A percentile compares a stretch with the other conserved stretches of the same genome.
Evolutionary conservation across 2,888 invertebrate genomes (phyloP).

Genomic region (Lasioglossum vierecki): DNA sequence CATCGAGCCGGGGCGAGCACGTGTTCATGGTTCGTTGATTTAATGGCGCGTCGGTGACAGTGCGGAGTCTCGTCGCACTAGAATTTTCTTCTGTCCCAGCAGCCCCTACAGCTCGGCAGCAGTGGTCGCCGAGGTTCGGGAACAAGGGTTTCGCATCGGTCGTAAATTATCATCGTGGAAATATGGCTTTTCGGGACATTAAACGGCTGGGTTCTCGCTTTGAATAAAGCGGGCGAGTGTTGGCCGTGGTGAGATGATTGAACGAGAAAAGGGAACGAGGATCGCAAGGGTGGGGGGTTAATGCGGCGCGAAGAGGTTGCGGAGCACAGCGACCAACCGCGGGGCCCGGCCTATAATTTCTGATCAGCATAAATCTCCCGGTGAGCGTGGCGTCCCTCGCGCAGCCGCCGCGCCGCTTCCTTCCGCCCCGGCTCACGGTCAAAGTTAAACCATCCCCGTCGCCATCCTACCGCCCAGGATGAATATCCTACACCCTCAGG

Average conservation of each 20-base stretch:
- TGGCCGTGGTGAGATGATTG: conserved; percentile 29
- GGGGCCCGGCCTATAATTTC: conserved; percentile 70
- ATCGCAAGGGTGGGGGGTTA: conserved; percentile 50
- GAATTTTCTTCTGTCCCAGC: neutral
- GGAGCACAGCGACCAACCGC: conserved; percentile 54
- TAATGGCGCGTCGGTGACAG: conserved; percentile 3
- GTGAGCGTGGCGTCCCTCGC: conserved; percentile 47
- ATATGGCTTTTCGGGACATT: conserved; percentile 77
- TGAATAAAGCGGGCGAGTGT: conserved; percentile 65
- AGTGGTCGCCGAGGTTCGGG: neutral
- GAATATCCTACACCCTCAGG: conserved; percentile 57
- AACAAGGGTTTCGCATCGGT: conserved; percentile 32
- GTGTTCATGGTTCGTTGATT: conserved; percentile 16
- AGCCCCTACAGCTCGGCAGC: neutral
- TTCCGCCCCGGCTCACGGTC: conserved; percentile 65
- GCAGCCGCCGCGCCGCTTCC: conserved; percentile 41
- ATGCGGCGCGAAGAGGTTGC: conserved; percentile 66
- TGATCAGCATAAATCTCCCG: conserved; percentile 73
- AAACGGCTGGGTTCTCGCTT: conserved; percentile 65
- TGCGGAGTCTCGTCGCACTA: neutral
- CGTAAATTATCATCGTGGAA: conserved; percentile 77
- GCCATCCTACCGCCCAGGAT: conserved; percentile 34
- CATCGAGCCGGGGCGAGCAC: conserved; percentile 19
- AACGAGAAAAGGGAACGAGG: conserved; percentile 22
- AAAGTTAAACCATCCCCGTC: conserved; percentile 66